Conservation (phyloP, 2,113 vertebrate genomes). For the Prionailurus bengalensis region DNA sequence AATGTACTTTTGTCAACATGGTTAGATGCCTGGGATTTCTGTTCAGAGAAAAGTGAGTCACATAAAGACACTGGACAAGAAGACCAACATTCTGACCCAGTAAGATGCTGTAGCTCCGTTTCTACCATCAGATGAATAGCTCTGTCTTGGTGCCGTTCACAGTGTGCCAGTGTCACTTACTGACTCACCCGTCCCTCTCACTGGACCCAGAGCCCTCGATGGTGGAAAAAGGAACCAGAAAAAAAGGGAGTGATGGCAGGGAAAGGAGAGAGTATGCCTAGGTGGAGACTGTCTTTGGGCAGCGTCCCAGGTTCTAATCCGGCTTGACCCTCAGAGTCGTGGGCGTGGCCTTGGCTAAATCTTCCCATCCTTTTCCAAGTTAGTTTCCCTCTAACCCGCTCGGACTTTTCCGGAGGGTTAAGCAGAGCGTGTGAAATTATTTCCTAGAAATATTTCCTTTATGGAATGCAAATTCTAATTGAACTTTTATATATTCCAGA, state of each 20-base stretch:
- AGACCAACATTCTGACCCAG: background rate
- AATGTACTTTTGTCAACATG: background rate
- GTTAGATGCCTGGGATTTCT: background rate
- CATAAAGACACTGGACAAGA: background rate
- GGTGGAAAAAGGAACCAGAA: too few relatives aligned
- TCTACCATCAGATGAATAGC: background rate
- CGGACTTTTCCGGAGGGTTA: background rate
- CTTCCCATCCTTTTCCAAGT: background rate
- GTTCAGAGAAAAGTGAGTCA: background rate
- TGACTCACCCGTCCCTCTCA: background rate
- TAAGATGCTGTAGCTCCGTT: background rate
- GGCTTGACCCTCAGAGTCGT: background rate
- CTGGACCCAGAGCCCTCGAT: background rate
- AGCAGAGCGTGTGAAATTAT: background rate
- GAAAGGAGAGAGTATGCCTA: background rate
- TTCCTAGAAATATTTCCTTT: slow-evolving; percentile 48
- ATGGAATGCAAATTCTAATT: background rate
- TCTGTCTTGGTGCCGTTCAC: fast-evolving
- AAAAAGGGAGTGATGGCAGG: background rate
- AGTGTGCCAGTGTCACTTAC: fast-evolving
- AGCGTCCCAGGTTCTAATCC: background rate
- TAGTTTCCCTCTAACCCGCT: background rate
- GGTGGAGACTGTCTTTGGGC: background rate
- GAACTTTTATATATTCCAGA: background rate
- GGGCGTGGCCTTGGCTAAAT: background rate